These are phyloP conservation scores for Pachymerium ferrugineum DNA, from an alignment of 2,888 invertebrate genomes.

Conservation along the genomic window DNA sequence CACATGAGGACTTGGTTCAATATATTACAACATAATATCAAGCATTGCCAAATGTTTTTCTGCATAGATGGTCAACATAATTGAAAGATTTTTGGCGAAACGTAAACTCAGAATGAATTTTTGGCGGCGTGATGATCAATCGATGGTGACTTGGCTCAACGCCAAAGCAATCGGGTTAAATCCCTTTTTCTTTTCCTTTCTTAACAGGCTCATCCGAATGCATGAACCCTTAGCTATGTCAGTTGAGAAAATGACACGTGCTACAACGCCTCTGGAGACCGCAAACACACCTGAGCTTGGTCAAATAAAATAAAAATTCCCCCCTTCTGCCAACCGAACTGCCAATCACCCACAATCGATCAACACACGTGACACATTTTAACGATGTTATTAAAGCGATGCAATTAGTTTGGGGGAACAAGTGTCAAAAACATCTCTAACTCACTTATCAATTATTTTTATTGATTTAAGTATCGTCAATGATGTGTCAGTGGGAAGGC, in stretches of 20 bases:
- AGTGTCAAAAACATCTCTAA: too few relatives aligned
- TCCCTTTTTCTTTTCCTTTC: neutral
- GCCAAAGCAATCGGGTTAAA: neutral
- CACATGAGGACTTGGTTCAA: too few relatives aligned
- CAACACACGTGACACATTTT: too few relatives aligned
- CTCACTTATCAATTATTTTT: neutral
- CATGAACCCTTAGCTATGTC: neutral
- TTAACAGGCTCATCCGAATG: conserved; percentile 9
- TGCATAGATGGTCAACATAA: too few relatives aligned
- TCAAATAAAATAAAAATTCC: neutral
- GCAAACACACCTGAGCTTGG: neutral
- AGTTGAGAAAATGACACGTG: neutral
- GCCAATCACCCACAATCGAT: too few relatives aligned
- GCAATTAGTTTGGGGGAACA: too few relatives aligned
- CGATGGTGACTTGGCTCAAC: neutral
- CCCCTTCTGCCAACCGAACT: too few relatives aligned
- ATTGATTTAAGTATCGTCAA: neutral
- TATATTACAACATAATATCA: too few relatives aligned
- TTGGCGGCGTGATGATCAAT: neutral
- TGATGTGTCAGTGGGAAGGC: neutral
- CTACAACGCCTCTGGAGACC: neutral
- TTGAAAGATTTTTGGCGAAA: too few relatives aligned
- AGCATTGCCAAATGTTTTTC: too few relatives aligned
- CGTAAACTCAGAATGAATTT: neutral
- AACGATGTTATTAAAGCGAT: too few relatives aligned